Conservation (phyloP, 2,888 invertebrate genomes). For the Plagiodera versicolora region DNA sequence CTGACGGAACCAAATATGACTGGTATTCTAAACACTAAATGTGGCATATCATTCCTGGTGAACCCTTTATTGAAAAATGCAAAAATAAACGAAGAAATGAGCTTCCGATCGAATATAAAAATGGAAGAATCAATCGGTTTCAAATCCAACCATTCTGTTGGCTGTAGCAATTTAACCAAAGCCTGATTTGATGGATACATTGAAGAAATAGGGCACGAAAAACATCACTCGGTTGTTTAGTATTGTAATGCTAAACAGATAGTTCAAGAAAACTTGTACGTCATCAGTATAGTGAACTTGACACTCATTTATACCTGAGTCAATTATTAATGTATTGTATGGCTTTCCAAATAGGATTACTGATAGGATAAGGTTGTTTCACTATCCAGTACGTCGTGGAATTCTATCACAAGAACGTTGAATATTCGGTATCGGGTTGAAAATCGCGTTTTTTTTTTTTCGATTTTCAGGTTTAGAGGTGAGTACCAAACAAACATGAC, state of each 20-base stretch:
- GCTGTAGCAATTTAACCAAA: no score
- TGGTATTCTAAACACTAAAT: conserved; percentile 43
- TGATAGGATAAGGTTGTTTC: conserved; percentile 24
- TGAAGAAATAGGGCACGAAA: no score
- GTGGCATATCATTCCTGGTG: conserved; percentile 46
- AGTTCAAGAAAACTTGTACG: conserved; percentile 16
- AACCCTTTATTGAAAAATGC: neutral
- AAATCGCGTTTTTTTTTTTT: neutral
- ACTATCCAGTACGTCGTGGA: conserved; percentile 15
- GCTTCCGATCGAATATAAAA: no score
- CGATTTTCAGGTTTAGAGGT: conserved; percentile 5
- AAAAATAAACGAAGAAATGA: no score
- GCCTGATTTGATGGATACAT: no score
- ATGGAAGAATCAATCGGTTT: no score
- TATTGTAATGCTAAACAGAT: no score
- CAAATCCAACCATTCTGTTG: no score
- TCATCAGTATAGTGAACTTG: conserved; percentile 21
- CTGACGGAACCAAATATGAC: conserved; percentile 7
- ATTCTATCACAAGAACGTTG: conserved; percentile 9
- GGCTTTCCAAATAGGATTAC: conserved; percentile 34
- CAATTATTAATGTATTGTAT: conserved; percentile 34
- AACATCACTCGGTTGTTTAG: no score
- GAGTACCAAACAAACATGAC: neutral
- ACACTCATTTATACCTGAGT: conserved; percentile 28
- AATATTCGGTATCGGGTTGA: neutral